These are phyloP conservation scores for Pyrrhia umbra DNA, from an alignment of 2,888 invertebrate species.

Conservation along the genomic window DNA sequence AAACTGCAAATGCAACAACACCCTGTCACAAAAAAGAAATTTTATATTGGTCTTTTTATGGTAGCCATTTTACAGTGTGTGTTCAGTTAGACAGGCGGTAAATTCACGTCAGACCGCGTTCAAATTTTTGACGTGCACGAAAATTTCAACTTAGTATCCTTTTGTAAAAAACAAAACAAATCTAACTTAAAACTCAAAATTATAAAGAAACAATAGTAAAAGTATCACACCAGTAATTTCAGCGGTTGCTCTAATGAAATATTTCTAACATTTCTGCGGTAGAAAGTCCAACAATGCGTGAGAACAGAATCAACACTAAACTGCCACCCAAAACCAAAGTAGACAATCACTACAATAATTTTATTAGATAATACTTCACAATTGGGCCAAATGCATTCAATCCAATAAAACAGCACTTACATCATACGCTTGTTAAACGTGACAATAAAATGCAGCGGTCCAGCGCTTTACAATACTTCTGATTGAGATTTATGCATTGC, in stretches of 20 bases:
- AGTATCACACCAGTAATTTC: neutral
- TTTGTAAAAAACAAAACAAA: neutral
- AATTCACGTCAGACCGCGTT: constrained; percentile 3
- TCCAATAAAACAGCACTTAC: constrained; percentile 57
- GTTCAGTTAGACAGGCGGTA: constrained; percentile 4
- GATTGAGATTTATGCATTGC: constrained; percentile 74
- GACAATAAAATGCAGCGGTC: constrained; percentile 59
- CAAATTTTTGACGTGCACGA: neutral
- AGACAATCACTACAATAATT: constrained; percentile 39
- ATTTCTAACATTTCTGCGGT: neutral
- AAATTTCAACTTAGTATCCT: neutral
- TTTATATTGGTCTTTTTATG: constrained; percentile 8
- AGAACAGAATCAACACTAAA: constrained; percentile 17
- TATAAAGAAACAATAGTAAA: constrained; percentile 26
- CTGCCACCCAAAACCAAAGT: constrained; percentile 11
- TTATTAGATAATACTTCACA: constrained; percentile 57
- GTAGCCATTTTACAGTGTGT: neutral
- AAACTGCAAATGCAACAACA: neutral
- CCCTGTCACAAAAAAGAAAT: constrained; percentile 3
- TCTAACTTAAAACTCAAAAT: constrained; percentile 9
- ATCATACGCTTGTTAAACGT: constrained; percentile 50
- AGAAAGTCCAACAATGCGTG: constrained; percentile 34
- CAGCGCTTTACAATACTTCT: constrained; percentile 61
- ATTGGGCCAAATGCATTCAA: constrained; percentile 55
- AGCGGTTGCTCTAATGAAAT: neutral